These are phyloP conservation scores for Parnassius glacialis DNA, from an alignment of 2,888 invertebrate genomes.

Conservation along the genomic window DNA sequence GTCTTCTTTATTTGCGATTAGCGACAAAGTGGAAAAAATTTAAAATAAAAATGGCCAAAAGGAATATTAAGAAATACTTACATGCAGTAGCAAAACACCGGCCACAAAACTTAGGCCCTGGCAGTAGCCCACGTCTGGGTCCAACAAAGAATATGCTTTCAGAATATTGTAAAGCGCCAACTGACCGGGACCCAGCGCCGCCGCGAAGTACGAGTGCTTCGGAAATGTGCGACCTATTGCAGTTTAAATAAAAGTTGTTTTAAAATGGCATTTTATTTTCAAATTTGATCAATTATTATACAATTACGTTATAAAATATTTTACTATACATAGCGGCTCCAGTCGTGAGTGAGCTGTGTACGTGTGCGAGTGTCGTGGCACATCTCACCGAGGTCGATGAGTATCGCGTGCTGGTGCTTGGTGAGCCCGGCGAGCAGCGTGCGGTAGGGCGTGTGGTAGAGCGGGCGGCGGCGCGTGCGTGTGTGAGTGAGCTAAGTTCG, in stretches of 20 bases:
- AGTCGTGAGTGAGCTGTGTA: no score
- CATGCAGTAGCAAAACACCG: conserved; percentile 94
- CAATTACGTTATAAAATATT: no score
- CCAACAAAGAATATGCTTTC: conserved; percentile 96
- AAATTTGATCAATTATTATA: no score
- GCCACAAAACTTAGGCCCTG: conserved; percentile 98
- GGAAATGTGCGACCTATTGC: conserved; percentile 93
- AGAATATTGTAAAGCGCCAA: conserved; percentile 95
- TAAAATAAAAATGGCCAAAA: not conserved
- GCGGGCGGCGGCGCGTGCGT: conserved; percentile 45
- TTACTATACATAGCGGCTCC: no score
- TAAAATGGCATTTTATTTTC: not conserved
- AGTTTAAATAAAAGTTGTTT: not conserved
- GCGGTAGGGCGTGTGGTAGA: no score
- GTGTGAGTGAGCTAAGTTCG: no score
- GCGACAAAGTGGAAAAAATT: not conserved
- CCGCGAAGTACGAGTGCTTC: conserved; percentile 95
- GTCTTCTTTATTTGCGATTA: no score
- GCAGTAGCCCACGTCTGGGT: conserved; percentile 97
- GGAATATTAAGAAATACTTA: conserved; percentile 71
- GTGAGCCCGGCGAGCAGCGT: no score
- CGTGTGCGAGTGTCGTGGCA: no score
- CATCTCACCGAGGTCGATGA: no score
- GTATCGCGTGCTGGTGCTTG: no score
- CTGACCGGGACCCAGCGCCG: conserved; percentile 95